Evolutionary conservation across 2,113 vertebrate genomes (phyloP), one percentile per base, ranked within the genome.

Genomic region (Neogobius melanostomus): DNA sequence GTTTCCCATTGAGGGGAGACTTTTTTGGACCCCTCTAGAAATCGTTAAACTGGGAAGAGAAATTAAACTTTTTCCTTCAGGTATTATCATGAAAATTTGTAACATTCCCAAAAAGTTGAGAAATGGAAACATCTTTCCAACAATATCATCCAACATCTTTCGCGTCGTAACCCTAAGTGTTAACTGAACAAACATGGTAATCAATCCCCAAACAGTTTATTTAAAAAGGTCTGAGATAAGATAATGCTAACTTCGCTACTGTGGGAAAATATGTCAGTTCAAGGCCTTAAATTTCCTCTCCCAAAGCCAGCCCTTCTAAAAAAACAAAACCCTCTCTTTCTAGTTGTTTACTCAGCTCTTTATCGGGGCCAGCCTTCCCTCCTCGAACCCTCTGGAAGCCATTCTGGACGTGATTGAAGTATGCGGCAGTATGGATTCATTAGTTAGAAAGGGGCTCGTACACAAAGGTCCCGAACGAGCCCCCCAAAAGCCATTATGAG

Each of bases 301-400:
- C 72, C 68, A 61, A 71, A 82, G 64, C 54, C 77, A 70, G 76
- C 74, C 75, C 77, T 77, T 66, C 74, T 85, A 88, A 84, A 88
- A 90, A 80, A 88, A 85, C 88, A 89, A 82, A 82, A 64, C 83
- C 74, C 83, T 83, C 83, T 83, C 84, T 72, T 69, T 82, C 59
- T 85, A 81, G 74, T 82, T 86, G 81, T 86, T 86, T 88, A 79
- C 81, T 80, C 78, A 75, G 83, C 70, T 72, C 71, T 87, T 85
- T 88, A 90, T 87, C 85, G 83, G 77, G 88, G 84, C 72, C 79
- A 11, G 52, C 79, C 82, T 83, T 77, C 75, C 75, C 71, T 16
- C 16, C 28, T 15, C 65, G 74, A 84, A 80, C 80, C 74, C 77
- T 82, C 79, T 81, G 70, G 81, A 88, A 86, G 80, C 85, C 69